Evolutionary conservation across 2,113 vertebrate species (phyloP).

Genomic region (Grallaria varia): DNA sequence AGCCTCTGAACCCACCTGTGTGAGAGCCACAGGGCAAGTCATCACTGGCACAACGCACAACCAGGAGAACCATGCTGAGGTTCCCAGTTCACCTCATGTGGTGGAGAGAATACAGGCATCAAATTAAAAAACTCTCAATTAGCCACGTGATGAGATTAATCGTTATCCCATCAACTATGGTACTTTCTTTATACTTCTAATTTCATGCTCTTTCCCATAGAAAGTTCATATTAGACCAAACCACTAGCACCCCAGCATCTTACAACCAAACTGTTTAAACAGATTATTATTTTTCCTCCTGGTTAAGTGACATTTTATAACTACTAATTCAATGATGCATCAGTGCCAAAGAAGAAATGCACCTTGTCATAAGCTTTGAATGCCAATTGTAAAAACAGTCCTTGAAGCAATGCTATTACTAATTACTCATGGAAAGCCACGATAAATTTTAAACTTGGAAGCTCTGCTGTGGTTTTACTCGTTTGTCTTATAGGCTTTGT

Average conservation of each 20-base stretch:
- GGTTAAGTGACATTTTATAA: not conserved
- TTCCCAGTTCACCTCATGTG: not conserved
- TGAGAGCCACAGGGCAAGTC: not conserved
- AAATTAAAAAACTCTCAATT: not conserved
- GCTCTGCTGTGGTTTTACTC: not conserved
- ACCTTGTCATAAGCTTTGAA: not conserved
- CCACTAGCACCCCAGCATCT: not conserved
- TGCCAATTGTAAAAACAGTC: not conserved
- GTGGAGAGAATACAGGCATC: not conserved
- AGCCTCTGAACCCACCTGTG: too few relatives aligned
- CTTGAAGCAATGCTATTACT: not conserved
- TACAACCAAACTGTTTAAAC: not conserved
- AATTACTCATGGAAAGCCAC: not conserved
- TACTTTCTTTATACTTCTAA: not conserved
- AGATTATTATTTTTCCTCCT: not conserved
- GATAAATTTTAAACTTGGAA: not conserved
- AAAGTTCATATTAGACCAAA: not conserved
- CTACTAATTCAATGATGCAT: not conserved
- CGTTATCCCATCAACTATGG: not conserved
- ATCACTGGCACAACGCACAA: not conserved
- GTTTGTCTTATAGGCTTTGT: not conserved
- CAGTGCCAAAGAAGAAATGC: not conserved
- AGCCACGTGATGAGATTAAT: not conserved
- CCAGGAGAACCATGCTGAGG: not conserved
- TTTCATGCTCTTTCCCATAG: not conserved